Conservation (phyloP, 1,140 invertebrate species). For the Tigriopus japonicus region DNA sequence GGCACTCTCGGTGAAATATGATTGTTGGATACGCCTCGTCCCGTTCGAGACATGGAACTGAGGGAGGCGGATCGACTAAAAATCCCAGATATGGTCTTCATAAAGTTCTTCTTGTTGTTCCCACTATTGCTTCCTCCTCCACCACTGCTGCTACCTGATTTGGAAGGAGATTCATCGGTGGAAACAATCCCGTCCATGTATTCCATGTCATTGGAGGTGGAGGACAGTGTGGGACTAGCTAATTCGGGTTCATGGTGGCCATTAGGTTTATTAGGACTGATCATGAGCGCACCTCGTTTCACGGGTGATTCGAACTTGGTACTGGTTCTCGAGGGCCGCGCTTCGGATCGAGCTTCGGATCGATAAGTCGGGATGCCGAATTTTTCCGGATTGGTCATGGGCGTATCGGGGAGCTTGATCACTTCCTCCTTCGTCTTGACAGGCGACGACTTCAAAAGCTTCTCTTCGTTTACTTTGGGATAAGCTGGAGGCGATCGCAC, state of each 20-base stretch:
- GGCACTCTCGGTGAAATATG: not conserved
- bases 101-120: constrained; percentile 4
- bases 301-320: not conserved
- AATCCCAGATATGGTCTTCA: constrained; percentile 4
- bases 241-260: not conserved
- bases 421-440: not conserved
- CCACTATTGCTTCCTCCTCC: not conserved
- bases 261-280: not conserved
- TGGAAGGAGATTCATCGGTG: not conserved
- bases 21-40: not conserved
- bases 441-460: too few relatives aligned
- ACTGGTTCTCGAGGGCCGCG: not conserved
- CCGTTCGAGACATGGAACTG: not conserved
- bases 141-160: not conserved
- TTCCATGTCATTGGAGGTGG: not conserved
- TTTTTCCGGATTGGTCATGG: constrained; percentile 8
- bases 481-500: not conserved
- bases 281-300: not conserved
- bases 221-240: too few relatives aligned
- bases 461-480: not conserved
- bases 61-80: not conserved
- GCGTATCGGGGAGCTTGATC: not conserved
- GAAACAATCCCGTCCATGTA: not conserved
- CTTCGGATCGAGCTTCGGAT: not conserved
- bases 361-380: not conserved